Conservation (phyloP, 2,888 invertebrate species). For the Lasioglossum malachurum region DNA sequence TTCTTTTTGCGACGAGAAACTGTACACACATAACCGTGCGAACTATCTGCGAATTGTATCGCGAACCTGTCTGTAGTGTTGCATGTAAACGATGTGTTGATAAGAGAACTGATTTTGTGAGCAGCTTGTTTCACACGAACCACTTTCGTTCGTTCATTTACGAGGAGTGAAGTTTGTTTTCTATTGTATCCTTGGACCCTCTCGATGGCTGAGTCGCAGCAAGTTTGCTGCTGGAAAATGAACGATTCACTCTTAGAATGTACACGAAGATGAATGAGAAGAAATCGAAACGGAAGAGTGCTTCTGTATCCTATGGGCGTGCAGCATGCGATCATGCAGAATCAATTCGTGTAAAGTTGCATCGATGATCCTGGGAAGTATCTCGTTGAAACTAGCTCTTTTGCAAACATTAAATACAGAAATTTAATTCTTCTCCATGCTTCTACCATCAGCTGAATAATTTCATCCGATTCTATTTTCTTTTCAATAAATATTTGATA, state of each 20-base stretch:
- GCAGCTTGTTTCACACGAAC: background rate
- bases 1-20: background rate
- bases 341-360: conserved; percentile 38
- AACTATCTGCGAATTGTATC: conserved; percentile 2
- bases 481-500: background rate
- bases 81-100: background rate
- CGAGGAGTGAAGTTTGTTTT: background rate
- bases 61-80: background rate
- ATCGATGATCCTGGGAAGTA: conserved; percentile 33
- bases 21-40: background rate
- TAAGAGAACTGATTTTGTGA: background rate
- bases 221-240: conserved; percentile 55
- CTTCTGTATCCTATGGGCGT: conserved; percentile 51
- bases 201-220: conserved; percentile 33
- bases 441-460: background rate
- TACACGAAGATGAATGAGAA: conserved; percentile 46
- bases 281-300: conserved; percentile 45
- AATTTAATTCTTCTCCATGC: background rate
- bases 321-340: conserved; percentile 52
- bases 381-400: background rate
- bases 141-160: background rate
- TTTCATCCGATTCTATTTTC: background rate
- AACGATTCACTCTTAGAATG: conserved; percentile 55
- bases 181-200: conserved; percentile 19
- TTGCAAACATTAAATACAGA: too few species aligned